phyloP scores from a whole-genome alignment of 2,888 invertebrate species.

The Heliconius cydno region DNA sequence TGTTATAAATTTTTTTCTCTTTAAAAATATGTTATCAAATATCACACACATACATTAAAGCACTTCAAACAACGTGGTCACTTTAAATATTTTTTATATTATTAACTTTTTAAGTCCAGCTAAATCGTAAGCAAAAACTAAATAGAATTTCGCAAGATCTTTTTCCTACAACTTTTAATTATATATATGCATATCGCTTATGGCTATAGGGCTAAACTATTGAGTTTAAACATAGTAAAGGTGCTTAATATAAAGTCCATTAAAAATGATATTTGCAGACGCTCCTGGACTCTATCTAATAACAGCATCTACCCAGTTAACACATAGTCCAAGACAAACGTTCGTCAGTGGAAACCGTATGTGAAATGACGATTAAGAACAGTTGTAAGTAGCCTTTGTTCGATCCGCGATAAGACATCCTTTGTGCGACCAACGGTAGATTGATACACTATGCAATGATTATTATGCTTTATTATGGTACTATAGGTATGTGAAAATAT shows the following conservation, averaged over 20 bases:
- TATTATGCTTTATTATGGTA: slow-evolving; percentile 45
- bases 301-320: slow-evolving; percentile 61
- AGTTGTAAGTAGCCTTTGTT: slow-evolving; percentile 82
- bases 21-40: too few species aligned
- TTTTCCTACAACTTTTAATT: too few species aligned
- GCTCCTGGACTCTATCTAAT: slow-evolving; percentile 46
- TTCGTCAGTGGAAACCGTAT: slow-evolving; percentile 75
- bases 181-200: too few species aligned
- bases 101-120: too few species aligned
- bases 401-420: slow-evolving; percentile 72
- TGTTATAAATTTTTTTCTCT: too few species aligned
- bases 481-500: slow-evolving; percentile 46
- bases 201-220: too few species aligned
- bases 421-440: slow-evolving; percentile 66
- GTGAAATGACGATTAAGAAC: slow-evolving; percentile 83
- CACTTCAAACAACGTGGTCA: too few species aligned
- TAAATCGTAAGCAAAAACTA: too few species aligned
- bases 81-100: too few species aligned
- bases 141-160: too few species aligned
- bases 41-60: too few species aligned
- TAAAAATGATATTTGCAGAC: slow-evolving; percentile 39
- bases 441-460: slow-evolving; percentile 58
- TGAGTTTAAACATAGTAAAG: not conserved
- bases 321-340: slow-evolving; percentile 63
- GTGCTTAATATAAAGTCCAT: not conserved